Base-by-base conservation (phyloP, 2,797 vertebrate genomes). In the Antennarius maculatus region DNA sequence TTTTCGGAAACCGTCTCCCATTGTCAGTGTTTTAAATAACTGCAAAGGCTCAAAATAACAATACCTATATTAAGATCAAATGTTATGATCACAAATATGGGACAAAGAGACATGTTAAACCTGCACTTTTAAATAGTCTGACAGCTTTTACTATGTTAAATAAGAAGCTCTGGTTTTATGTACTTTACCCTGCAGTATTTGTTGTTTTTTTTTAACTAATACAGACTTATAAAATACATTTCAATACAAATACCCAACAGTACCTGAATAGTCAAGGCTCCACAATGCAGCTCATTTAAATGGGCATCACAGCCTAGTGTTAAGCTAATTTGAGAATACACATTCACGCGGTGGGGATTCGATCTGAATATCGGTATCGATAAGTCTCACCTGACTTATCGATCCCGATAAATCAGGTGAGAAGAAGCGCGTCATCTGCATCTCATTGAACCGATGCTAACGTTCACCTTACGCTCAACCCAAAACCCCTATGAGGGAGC, bases 381-480 rank as follows among this genome's bases (percentile, higher is more conserved):
- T 67, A 68, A 76, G 69, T 85, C 54, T 65, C 52, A 49, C 29
- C 42, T 75, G 67, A 60, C 43, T 23, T 23, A 23, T 23, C 23
- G 23, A 23, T 23, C 23, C 23, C 23, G 23, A 23, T 23, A 23
- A 23, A 23, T 23, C 23, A 23, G 23, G 23, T 23, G 23, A 23
- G 23, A 23, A 2, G 23, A 23, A 23, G 61, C 56, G 37, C 3
- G 48, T 39, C 14, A 45, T 51, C 48, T 23, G 27, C 34, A 29
- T 23, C 52, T 27, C 43, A 54, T 59, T 3, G 9, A 28, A 48
- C 72, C 88, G 88, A 91, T 83, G 53, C 71, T 76, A 88, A 90
- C 91, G 90, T 89, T 84, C 52, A 84, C 74, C 61, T 62, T 82
- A 82, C 69, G 79, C 74, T 80, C 46, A 29, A 50, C 54, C 71